Evolutionary conservation across 2,113 vertebrate species (phyloP).

Genomic region (Cyanistes caeruleus): DNA sequence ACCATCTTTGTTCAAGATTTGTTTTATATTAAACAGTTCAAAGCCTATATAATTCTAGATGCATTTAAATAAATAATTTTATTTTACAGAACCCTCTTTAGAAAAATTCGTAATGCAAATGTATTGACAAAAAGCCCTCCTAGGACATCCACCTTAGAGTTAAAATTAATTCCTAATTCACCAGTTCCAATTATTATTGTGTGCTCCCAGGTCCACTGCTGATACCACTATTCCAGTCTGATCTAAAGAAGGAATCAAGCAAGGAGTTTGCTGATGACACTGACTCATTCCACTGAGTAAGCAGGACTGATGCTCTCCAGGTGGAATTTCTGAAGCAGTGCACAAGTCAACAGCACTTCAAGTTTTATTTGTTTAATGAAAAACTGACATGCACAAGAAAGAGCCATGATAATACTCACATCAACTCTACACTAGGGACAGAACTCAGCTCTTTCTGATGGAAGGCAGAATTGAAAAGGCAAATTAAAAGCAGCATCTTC

Average conservation of each 20-base stretch:
- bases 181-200: background rate
- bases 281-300: background rate
- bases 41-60: background rate
- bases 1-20: background rate
- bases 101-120: background rate
- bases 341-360: background rate
- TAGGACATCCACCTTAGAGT: background rate
- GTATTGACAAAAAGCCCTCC: background rate
- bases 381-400: background rate
- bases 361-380: background rate
- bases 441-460: background rate
- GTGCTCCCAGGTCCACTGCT: background rate
- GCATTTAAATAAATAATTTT: background rate
- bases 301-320: background rate
- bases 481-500: background rate
- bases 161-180: background rate
- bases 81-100: background rate
- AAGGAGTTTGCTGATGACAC: background rate
- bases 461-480: background rate
- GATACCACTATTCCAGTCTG: background rate
- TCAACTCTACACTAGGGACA: background rate
- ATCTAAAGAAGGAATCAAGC: background rate
- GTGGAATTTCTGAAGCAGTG: background rate
- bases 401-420: background rate
- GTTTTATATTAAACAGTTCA: background rate